A percentile compares a stretch with the other conserved stretches of the same genome.
These are phyloP conservation scores for Gymnodraco acuticeps DNA, from an alignment of 2,797 vertebrate genomes.

Conservation along the genomic window DNA sequence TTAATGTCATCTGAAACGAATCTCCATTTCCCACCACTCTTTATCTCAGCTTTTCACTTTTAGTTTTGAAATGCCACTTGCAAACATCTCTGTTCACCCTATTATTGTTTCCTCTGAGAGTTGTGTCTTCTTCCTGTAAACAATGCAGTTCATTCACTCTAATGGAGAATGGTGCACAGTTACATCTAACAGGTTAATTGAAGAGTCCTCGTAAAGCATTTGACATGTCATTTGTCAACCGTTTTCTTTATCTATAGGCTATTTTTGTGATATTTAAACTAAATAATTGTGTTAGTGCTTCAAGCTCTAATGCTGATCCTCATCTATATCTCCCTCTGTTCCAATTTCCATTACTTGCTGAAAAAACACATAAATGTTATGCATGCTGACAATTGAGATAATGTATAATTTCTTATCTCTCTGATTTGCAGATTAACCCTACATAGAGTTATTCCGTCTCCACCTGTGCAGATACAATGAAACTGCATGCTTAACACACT, in stretches of 20 bases:
- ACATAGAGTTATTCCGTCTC: conserved; percentile 6
- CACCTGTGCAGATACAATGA: conserved; percentile 25
- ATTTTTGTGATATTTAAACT: conserved; percentile 8
- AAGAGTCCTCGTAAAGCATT: not conserved
- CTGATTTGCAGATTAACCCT: conserved; percentile 27
- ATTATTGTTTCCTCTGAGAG: not conserved
- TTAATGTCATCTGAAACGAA: not conserved
- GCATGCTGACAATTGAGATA: conserved; percentile 14
- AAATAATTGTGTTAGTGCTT: not conserved
- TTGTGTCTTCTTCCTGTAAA: not conserved
- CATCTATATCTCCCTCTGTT: not conserved
- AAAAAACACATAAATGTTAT: conserved; percentile 5
- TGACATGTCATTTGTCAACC: not conserved
- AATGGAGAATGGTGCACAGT: not conserved
- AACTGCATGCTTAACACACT: not conserved
- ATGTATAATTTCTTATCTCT: conserved; percentile 15
- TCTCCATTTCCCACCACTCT: not conserved
- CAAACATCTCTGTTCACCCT: not conserved
- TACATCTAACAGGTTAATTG: conserved; percentile 6
- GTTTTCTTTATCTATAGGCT: not conserved
- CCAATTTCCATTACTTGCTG: not conserved
- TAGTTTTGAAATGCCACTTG: not conserved
- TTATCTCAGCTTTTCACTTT: not conserved
- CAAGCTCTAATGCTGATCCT: not conserved
- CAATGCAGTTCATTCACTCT: conserved; percentile 16